Evolutionary conservation across 2,888 invertebrate genomes (phyloP), one percentile per base, ranked within the genome.

Genomic region (Drosophila nr. perissopoda): DNA sequence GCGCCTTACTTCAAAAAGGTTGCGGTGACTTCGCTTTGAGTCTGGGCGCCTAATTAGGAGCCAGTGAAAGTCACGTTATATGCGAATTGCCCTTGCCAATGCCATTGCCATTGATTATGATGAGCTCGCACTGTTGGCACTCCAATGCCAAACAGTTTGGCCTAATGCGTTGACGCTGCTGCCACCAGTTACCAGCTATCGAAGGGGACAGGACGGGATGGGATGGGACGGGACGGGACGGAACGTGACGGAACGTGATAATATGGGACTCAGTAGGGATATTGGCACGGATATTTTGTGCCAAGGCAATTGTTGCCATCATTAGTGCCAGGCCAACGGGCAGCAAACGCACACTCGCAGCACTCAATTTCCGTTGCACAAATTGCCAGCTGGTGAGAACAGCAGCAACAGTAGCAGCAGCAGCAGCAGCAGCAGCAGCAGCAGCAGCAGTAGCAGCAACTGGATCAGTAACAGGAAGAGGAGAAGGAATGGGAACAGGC

Each of bases 351-450:
- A 33, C 40, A 57, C 53, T 36, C 69, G 42, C 57, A 58, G 48
- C 73, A 80, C 70, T 73, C 82, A 87, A 83, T 87, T 87, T 81
- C 77, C 84, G 82, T 69, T 76, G 81, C 72, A 69, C 76, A 83
- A 80, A 85, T 76, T 80, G 80, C 60, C 68, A 66, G 54, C 63
- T 51, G 53, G 34, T 52, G 21, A 40, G 7, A 21, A 8, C 25
- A 25, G 4, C 16, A 25, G 8, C 16, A 25, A 8, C 16, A 51
- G 11, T 11, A 10, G 18, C 18, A 27, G 3, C 18, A 18, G 11
- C 1, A 53, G 16, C 5, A 18, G 18, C 2, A 51, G 6, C 18
- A 25, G 2, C 7, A 27, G 29, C 16, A 45, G 1, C 1, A 45
- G 7, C 21, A 13, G 25, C 2, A 42, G 2, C 42, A 25, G 3